These are phyloP conservation scores for Sciaenops ocellatus DNA, from an alignment of 2,797 vertebrate genomes.

Conservation along the genomic window DNA sequence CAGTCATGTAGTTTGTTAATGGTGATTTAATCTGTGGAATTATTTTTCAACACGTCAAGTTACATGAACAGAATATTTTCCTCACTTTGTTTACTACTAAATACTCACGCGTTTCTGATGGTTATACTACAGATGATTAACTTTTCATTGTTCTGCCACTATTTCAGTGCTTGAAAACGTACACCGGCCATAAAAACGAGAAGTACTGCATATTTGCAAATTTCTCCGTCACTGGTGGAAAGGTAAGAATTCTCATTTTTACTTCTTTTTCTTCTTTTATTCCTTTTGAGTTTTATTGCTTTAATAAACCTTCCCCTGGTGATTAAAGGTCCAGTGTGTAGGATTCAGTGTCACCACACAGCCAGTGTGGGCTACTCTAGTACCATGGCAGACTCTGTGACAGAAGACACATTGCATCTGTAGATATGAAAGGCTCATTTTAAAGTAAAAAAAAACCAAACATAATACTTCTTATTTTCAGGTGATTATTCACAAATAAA, in stretches of 20 bases:
- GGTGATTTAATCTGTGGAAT: too few species aligned
- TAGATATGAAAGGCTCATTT: too few species aligned
- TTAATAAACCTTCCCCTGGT: not conserved
- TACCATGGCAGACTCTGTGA: too few species aligned
- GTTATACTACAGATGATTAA: not conserved
- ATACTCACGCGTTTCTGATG: not conserved
- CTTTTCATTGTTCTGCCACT: not conserved
- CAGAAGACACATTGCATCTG: too few species aligned
- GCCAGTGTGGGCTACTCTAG: too few species aligned
- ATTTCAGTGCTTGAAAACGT: constrained; percentile 97
- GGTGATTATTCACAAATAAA: too few species aligned
- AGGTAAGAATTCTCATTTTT: constrained; percentile 83
- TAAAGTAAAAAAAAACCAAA: too few species aligned
- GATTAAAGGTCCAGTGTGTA: too few species aligned
- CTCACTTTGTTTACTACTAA: not conserved
- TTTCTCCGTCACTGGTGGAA: constrained; percentile 98
- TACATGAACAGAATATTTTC: not conserved
- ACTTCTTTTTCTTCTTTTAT: not conserved
- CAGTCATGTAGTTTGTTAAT: not conserved
- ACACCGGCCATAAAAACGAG: constrained; percentile 99
- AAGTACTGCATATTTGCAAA: constrained; percentile 99
- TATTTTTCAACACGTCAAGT: too few species aligned
- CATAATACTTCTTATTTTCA: too few species aligned
- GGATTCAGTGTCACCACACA: too few species aligned
- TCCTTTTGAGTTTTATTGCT: not conserved